These are phyloP conservation scores for Ferdinandea cuprea DNA, from an alignment of 2,888 invertebrate genomes.

Conservation along the genomic window DNA sequence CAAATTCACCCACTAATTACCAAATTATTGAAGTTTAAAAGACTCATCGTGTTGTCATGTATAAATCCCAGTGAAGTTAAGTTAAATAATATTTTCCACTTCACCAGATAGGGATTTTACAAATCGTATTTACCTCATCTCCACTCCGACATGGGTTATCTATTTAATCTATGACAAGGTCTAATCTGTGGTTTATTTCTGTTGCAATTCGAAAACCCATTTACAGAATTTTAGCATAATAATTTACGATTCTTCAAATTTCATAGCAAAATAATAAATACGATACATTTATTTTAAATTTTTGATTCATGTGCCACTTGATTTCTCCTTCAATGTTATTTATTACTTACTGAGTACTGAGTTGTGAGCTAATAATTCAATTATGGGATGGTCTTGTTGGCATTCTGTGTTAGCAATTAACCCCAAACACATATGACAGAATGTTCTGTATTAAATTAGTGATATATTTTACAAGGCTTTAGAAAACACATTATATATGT, in stretches of 20 bases:
- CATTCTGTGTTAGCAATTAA: slow-evolving; percentile 61
- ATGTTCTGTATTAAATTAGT: slow-evolving; percentile 52
- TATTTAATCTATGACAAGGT: neutral
- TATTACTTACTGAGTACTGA: slow-evolving; percentile 28
- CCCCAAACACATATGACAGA: slow-evolving; percentile 13
- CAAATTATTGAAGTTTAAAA: too few species aligned
- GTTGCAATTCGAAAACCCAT: neutral
- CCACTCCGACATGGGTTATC: neutral
- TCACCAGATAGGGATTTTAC: too few species aligned
- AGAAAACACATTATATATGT: neutral
- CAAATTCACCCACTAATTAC: too few species aligned
- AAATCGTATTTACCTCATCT: neutral
- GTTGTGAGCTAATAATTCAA: slow-evolving; percentile 58
- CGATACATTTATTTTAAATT: neutral
- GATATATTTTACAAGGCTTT: slow-evolving; percentile 17
- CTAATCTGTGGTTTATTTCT: neutral
- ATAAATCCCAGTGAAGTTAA: too few species aligned
- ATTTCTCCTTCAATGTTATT: slow-evolving; percentile 39
- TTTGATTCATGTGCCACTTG: slow-evolving; percentile 42
- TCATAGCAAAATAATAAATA: neutral
- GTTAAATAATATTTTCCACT: too few species aligned
- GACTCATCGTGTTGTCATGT: too few species aligned
- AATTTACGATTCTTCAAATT: neutral
- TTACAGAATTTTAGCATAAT: neutral
- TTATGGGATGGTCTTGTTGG: slow-evolving; percentile 49